These are phyloP conservation scores for Triplophysa bombifrons DNA, from an alignment of 2,797 vertebrate species.

Conservation along the genomic window DNA sequence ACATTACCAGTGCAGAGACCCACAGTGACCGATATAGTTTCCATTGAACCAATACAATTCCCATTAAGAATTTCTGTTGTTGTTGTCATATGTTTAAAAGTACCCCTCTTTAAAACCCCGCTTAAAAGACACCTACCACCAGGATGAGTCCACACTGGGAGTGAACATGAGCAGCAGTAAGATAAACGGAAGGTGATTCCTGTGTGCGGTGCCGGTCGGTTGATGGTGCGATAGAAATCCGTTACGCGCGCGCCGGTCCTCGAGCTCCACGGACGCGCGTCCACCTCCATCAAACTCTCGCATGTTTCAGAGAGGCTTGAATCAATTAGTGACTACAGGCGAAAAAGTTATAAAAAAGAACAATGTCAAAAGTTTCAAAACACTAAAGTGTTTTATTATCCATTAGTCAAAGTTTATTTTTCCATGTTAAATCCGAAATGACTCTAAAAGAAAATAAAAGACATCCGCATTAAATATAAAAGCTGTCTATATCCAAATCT, in stretches of 20 bases:
- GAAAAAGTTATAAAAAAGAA: no score
- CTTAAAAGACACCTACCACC: slow-evolving; percentile 85
- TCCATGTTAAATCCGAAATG: background rate
- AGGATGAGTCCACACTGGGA: slow-evolving; percentile 88
- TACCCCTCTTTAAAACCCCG: background rate
- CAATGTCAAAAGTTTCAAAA: no score
- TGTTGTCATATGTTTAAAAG: background rate
- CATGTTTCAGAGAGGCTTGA: slow-evolving; percentile 20
- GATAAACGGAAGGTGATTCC: slow-evolving; percentile 74
- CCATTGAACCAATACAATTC: no score
- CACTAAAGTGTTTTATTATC: background rate
- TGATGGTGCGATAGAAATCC: slow-evolving; percentile 52
- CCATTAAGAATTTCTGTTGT: no score
- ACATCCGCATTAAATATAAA: background rate
- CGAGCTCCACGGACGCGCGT: slow-evolving; percentile 14
- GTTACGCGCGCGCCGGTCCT: slow-evolving; percentile 29
- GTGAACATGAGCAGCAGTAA: slow-evolving; percentile 88
- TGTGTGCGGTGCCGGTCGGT: slow-evolving; percentile 66
- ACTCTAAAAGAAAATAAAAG: background rate
- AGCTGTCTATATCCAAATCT: background rate
- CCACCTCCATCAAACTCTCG: slow-evolving; percentile 16
- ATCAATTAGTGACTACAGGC: background rate
- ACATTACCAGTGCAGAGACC: no score
- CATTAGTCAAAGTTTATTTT: background rate
- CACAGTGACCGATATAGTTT: no score